Percentiles rank a stretch among this genome's conserved stretches.
These are phyloP conservation scores for Sciurus vulgaris DNA, from an alignment of 2,797 vertebrate genomes.

Conservation along the genomic window DNA sequence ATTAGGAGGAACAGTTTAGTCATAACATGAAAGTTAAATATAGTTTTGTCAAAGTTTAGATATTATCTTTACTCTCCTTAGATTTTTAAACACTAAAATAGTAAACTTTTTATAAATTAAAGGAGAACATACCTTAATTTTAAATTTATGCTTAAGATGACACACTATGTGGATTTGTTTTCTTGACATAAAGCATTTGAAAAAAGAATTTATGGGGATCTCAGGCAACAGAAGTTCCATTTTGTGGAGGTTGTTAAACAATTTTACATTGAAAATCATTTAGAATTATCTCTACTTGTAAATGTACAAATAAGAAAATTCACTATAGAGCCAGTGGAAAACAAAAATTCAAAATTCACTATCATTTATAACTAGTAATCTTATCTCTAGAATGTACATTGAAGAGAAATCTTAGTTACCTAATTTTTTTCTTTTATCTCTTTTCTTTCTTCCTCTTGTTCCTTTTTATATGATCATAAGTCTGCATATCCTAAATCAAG, in stretches of 20 bases:
- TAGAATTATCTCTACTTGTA: not conserved
- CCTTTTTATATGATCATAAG: not conserved
- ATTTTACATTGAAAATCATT: not conserved
- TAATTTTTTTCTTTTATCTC: not conserved
- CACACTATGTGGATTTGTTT: not conserved
- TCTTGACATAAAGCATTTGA: not conserved
- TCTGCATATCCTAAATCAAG: not conserved
- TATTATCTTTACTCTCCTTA: not conserved
- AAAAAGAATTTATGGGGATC: not conserved
- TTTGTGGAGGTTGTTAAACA: not conserved
- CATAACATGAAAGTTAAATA: constrained; percentile 6
- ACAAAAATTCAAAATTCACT: not conserved
- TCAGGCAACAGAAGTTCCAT: not conserved
- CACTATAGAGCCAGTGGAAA: not conserved
- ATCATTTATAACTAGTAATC: not conserved
- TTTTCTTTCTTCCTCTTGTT: not conserved
- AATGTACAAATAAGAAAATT: not conserved
- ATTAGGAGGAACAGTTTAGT: not conserved
- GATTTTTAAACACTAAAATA: constrained; percentile 16
- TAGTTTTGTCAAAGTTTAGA: not conserved
- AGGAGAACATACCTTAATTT: not conserved
- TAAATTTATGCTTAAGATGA: not conserved
- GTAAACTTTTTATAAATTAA: not conserved
- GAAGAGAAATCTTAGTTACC: constrained; percentile 11
- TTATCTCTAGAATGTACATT: not conserved